Evolutionary conservation across 2,113 vertebrate genomes (phyloP).

Genomic region (Pleuronectes platessa): DNA sequence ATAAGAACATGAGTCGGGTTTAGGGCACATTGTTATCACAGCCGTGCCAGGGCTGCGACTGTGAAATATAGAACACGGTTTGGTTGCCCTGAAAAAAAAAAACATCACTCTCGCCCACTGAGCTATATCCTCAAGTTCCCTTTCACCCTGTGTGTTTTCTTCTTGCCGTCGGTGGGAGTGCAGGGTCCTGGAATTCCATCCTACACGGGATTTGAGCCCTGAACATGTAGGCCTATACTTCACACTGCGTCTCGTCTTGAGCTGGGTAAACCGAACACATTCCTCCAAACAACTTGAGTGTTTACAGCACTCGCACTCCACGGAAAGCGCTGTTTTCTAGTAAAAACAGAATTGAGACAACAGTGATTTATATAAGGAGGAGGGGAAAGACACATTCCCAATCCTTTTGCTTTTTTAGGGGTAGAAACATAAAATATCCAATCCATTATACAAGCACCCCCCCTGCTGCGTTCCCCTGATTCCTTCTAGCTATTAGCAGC

Average conservation of each 20-base stretch:
- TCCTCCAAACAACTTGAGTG: slow-evolving; percentile 27
- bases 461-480: slow-evolving; percentile 68
- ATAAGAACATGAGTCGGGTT: slow-evolving; percentile 62
- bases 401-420: slow-evolving; percentile 39
- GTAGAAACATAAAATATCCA: slow-evolving; percentile 70
- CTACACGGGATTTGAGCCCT: slow-evolving; percentile 29
- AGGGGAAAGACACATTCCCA: slow-evolving; percentile 49
- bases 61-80: slow-evolving; percentile 59
- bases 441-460: slow-evolving; percentile 71
- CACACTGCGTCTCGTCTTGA: slow-evolving; percentile 23
- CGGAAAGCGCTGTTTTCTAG: slow-evolving; percentile 17
- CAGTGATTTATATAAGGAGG: slow-evolving; percentile 31
- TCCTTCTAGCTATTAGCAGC: slow-evolving; percentile 76
- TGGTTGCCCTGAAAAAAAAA: slow-evolving; percentile 31
- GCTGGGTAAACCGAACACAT: slow-evolving; percentile 24
- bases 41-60: slow-evolving; percentile 53
- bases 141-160: slow-evolving; percentile 44
- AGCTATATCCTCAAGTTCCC: slow-evolving; percentile 47
- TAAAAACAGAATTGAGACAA: slow-evolving; percentile 33
- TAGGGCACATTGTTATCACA: slow-evolving; percentile 67
- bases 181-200: slow-evolving; percentile 48
- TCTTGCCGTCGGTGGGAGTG: slow-evolving; percentile 28
- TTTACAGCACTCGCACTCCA: slow-evolving; percentile 1
- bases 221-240: background rate
- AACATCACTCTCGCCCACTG: slow-evolving; percentile 35